Evolutionary conservation across 1,140 invertebrate genomes (phyloP), one percentile per base, ranked within the genome.

Genomic region (Caenorhabditis remanei): DNA sequence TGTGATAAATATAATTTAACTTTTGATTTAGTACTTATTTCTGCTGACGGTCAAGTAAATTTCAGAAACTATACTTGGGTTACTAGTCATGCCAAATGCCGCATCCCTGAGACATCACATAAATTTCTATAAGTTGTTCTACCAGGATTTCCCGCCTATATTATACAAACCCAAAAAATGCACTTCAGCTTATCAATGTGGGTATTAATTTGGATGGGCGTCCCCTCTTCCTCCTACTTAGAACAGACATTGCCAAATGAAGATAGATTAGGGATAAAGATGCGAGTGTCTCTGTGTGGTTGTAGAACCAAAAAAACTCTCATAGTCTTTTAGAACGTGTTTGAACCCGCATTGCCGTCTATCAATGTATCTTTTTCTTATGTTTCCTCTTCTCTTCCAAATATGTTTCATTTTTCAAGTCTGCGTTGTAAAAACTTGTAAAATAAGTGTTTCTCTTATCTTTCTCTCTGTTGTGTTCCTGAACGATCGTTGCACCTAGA

Each of bases 291-390:
- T 53, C 50, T 53, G 50, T 53, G 71, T 79, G 71, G 65, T 71
- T 71, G 43, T 79, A 50, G 71, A 79, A 79, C 71, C 53, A 79
- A 79, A 79, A 53, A 79, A 79, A 79, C n/a, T 24, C 71, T 79
- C 71, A 50, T 50, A 48, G 71, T 79, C 71, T 50, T 46, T 24
- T 53, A 79, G 71, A 79, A 79, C 71, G 71, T 79, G 71, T 50
- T 79, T 79, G 71, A 79, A 50, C 65, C 65, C 65, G 65, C 41
- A 46, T 71, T 13, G 9, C 41, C 5, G 41, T 13, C 32, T 32
- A 21, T 61, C 16, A 21, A 4, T 79, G 71, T 79, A 50, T 50
- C 43, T 79, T 32, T 19, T 50, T 43, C 40, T n/a, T 79, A 8
- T 16, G 7, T 32, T 21, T 19, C 40, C 11, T n/a, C 14, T 46